Conservation (phyloP, 2,888 invertebrate species). For the Mantis religiosa region DNA sequence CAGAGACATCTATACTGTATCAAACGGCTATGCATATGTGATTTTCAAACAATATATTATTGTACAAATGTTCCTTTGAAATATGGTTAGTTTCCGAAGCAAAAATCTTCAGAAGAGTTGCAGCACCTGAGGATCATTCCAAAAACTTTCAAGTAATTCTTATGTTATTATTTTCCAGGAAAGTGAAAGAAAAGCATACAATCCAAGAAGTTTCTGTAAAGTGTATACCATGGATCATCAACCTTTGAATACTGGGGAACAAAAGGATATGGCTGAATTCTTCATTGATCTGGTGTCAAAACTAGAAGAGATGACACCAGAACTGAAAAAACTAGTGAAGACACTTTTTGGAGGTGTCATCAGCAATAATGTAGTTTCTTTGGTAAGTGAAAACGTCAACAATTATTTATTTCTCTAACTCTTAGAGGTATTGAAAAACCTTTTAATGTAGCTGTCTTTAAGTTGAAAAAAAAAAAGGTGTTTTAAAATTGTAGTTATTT, state of each 20-base stretch:
- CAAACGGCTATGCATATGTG: too few relatives aligned
- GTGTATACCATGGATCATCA: conserved; percentile 97
- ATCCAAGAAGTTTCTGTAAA: conserved; percentile 91
- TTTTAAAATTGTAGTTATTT: too few relatives aligned
- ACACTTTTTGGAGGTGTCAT: conserved; percentile 88
- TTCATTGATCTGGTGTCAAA: conserved; percentile 95
- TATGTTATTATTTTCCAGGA: conserved; percentile 53
- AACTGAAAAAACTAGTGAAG: conserved; percentile 83
- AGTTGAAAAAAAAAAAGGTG: too few relatives aligned
- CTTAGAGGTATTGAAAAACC: too few relatives aligned
- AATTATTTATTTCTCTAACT: too few relatives aligned
- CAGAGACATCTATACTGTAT: too few relatives aligned
- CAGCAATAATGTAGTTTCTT: conserved; percentile 91
- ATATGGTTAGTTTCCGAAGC: too few relatives aligned
- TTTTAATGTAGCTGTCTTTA: too few relatives aligned
- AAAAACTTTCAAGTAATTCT: background rate
- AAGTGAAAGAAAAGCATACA: conserved; percentile 92
- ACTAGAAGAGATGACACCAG: conserved; percentile 91
- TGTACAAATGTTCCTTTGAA: too few relatives aligned
- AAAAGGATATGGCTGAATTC: conserved; percentile 98
- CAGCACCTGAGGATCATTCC: too few relatives aligned
- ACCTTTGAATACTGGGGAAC: conserved; percentile 91
- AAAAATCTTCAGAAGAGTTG: too few relatives aligned
- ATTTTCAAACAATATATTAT: too few relatives aligned
- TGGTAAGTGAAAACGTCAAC: conserved; percentile 52